These are phyloP conservation scores for Acanthosepion esculentum DNA, from an alignment of 2,888 invertebrate genomes.

Conservation along the genomic window DNA sequence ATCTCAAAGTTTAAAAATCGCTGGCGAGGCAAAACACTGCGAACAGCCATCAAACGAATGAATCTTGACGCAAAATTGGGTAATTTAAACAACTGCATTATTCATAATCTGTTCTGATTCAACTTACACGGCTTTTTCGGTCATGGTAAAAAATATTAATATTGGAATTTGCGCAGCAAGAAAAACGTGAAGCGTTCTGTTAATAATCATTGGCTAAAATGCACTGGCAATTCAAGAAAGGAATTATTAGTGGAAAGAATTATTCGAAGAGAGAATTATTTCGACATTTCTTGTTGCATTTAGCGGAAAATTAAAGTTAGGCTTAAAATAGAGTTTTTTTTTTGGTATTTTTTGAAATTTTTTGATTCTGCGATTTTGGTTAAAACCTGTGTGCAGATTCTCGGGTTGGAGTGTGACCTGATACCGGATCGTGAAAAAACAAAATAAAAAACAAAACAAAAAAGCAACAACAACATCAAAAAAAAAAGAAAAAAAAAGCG, in stretches of 20 bases:
- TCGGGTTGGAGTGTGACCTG: too few species aligned
- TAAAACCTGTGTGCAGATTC: not conserved
- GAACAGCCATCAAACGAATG: not conserved
- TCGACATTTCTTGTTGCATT: not conserved
- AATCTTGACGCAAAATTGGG: not conserved
- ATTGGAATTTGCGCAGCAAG: not conserved
- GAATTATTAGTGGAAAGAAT: not conserved
- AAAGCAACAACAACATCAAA: too few species aligned
- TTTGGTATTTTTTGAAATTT: too few species aligned
- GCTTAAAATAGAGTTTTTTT: not conserved
- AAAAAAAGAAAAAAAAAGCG: too few species aligned
- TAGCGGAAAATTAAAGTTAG: not conserved
- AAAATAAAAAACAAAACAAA: too few species aligned
- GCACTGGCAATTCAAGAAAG: not conserved
- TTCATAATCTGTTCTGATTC: not conserved
- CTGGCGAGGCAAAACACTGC: too few species aligned
- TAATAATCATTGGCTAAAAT: not conserved
- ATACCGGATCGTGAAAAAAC: too few species aligned
- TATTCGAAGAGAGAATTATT: not conserved
- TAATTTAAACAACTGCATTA: not conserved
- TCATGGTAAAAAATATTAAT: not conserved
- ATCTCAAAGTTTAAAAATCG: too few species aligned
- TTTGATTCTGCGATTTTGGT: not conserved
- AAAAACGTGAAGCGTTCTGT: not conserved
- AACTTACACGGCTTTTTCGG: not conserved